phyloP scores from a whole-genome alignment of 92 coral and sea anemone species.

The Phenganax marumi region DNA sequence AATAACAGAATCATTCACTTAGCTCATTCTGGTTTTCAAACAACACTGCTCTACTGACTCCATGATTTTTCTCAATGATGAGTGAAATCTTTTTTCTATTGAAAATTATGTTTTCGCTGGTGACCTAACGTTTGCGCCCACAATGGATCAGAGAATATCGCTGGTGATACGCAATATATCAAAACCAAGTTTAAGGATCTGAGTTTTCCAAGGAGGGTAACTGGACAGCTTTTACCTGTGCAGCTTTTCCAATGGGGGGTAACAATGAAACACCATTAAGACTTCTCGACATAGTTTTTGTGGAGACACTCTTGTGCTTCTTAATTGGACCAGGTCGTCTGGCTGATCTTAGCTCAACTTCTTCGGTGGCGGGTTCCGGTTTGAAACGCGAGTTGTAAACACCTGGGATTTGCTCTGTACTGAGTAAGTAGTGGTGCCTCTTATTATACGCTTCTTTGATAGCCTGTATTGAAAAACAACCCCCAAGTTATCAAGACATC shows the following conservation, averaged over 20 bases:
- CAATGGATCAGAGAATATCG: too few species aligned
- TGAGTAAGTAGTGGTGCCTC: conserved; percentile 77
- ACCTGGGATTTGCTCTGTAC: conserved; percentile 92
- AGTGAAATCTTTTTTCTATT: not conserved
- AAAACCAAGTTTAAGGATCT: too few species aligned
- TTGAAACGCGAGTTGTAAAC: conserved; percentile 79
- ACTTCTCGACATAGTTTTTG: conserved; percentile 46
- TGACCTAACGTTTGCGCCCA: too few species aligned
- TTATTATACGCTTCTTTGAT: conserved; percentile 67
- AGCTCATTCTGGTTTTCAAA: not conserved
- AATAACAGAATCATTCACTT: not conserved
- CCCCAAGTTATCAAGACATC: not conserved
- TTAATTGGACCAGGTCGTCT: conserved; percentile 64
- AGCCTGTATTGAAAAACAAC: conserved; percentile 48
- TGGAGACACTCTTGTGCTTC: conserved; percentile 46
- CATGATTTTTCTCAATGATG: not conserved
- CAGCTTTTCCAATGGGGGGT: conserved; percentile 78
- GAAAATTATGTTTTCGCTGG: too few species aligned
- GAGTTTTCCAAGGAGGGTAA: not conserved
- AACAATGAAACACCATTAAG: conserved; percentile 17
- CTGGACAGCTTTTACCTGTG: conserved; percentile 57
- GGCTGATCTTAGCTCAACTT: conserved; percentile 67
- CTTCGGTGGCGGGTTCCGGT: conserved; percentile 66
- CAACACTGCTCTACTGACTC: too few species aligned
- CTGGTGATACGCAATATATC: too few species aligned